Conservation (phyloP, 2,113 vertebrate genomes). For the Bujurquina vittata region DNA sequence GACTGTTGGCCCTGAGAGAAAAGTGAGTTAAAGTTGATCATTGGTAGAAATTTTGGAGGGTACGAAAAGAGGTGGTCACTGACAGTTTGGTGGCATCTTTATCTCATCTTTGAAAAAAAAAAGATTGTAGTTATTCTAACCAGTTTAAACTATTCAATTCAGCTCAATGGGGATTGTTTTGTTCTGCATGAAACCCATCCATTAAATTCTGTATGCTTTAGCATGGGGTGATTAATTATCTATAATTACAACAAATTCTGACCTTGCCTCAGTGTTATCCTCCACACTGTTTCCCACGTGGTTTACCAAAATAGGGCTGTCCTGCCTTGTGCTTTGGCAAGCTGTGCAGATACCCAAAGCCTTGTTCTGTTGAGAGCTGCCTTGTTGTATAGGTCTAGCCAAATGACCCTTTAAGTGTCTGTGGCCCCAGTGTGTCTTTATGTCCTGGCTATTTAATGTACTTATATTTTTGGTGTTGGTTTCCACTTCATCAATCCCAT, state of each 20-base stretch:
- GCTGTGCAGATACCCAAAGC: constrained; percentile 49
- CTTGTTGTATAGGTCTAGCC: constrained; percentile 44
- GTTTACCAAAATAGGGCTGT: constrained; percentile 58
- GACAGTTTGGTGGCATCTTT: neutral
- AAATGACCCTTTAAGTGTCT: constrained; percentile 60
- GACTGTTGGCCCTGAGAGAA: constrained; percentile 53
- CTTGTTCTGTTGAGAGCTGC: constrained; percentile 31
- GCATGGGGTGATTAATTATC: neutral
- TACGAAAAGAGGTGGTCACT: constrained; percentile 34
- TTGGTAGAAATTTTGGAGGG: constrained; percentile 34
- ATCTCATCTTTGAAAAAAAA: neutral
- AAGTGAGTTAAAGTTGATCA: constrained; percentile 24
- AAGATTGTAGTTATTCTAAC: neutral
- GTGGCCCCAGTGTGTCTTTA: constrained; percentile 59
- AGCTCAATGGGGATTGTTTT: neutral
- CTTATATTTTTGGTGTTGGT: constrained; percentile 60
- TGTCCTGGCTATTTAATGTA: constrained; percentile 64
- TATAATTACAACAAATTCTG: constrained; percentile 19
- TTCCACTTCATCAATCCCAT: constrained; percentile 58
- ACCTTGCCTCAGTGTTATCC: constrained; percentile 48
- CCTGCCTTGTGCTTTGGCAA: constrained; percentile 58
- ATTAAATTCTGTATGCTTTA: neutral
- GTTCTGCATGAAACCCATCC: neutral
- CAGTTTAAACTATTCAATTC: neutral
- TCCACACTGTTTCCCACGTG: constrained; percentile 46